These are phyloP conservation scores for Hanleya hanleyi DNA, from an alignment of 2,888 invertebrate genomes.

Conservation along the genomic window DNA sequence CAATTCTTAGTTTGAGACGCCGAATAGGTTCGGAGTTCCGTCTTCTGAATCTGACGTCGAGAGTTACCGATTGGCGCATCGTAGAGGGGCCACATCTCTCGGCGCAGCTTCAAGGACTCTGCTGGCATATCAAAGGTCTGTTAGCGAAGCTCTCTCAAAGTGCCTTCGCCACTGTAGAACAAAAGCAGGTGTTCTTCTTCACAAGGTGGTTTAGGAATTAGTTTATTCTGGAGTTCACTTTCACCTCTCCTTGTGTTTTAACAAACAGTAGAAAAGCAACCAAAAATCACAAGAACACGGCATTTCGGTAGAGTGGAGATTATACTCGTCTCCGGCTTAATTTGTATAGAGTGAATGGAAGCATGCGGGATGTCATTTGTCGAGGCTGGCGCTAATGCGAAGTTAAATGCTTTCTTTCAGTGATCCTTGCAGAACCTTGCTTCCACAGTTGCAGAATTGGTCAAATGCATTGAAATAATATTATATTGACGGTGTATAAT, in stretches of 20 bases:
- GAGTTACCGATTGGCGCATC: not conserved
- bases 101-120: not conserved
- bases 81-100: not conserved
- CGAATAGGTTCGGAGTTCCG: not conserved
- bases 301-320: no score
- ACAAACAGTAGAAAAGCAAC: no score
- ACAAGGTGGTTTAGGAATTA: conserved; percentile 4
- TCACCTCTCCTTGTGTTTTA: not conserved
- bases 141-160: not conserved
- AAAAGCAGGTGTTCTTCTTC: not conserved
- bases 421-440: no score
- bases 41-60: not conserved
- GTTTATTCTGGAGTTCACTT: not conserved
- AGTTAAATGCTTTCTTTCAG: no score
- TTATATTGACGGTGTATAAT: no score
- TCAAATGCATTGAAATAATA: no score
- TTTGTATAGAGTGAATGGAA: no score
- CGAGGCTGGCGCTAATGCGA: no score
- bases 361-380: no score
- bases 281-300: no score
- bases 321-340: no score
- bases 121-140: not conserved
- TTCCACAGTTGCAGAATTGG: no score
- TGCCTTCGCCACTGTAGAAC: not conserved
- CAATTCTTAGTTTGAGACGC: not conserved